Base-by-base conservation (phyloP, 2,888 invertebrate species). In the Agrypnus murinus region DNA sequence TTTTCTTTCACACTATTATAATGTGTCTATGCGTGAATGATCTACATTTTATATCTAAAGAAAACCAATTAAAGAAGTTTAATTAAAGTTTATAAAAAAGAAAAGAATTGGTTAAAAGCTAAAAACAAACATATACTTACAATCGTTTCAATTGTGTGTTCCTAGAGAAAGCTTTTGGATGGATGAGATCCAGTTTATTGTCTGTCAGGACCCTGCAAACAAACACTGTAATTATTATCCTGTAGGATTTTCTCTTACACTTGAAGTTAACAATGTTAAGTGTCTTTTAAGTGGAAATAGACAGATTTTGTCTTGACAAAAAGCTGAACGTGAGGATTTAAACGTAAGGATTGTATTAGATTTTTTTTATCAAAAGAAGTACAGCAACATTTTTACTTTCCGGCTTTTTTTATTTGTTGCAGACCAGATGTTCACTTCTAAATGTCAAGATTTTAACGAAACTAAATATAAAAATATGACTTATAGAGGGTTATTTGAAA, bases 161-260 rank as follows among this genome's bases (percentile, higher is more conserved):
- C 71, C 88, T 89, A 72, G 87, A 81, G 83, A 93, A 92, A 80
- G 92, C 90, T 81, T 89, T 89, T 75, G 89, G 88, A 83, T 91
- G 89, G 81, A 94, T 89, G 79, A 87, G 86, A 83, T 90, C 90
- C 85, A 95, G 87, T 80, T 89, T 90, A 88, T 95, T 95, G 86
- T 91, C 90, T 14, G 93, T 91, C 82, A 95, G 87, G 82, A 92
- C 91, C 84, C 93, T 93, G 89, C 63, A 87, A 25, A 88, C 68
- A 71, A 71, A 64, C 45, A 25, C 40, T 25, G 14, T 45, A 50
- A 62, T 68, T 68, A 68, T 55, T 67, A 62, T 45, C 19, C 34
- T 25, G 25, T 5, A 2, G 64, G 53, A 64, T 25, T 53, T 64
- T 9, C 38, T 38, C 15, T 32, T 60, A n/a, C 15, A 17, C 3